These are phyloP conservation scores for Drusus annulatus DNA, from an alignment of 1,140 invertebrate genomes.

Conservation along the genomic window DNA sequence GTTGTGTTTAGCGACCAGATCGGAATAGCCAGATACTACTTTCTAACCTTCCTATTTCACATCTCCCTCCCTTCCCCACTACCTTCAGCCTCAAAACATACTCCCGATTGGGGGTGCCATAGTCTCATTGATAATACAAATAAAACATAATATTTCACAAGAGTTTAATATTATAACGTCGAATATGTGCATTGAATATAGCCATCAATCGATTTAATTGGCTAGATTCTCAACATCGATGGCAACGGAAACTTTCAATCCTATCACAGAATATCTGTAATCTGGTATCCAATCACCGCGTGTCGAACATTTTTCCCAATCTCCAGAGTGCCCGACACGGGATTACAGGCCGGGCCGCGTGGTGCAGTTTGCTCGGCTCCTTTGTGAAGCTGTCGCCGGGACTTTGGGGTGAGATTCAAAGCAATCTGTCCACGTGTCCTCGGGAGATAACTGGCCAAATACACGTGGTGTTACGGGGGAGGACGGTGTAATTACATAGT, in stretches of 20 bases:
- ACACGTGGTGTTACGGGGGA: conserved; percentile 11
- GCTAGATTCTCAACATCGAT: background rate
- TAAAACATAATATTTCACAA: too few relatives aligned
- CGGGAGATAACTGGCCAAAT: conserved; percentile 40
- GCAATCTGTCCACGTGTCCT: conserved; percentile 39
- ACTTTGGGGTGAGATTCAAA: conserved; percentile 11
- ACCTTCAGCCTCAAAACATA: too few relatives aligned
- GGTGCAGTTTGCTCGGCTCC: conserved; percentile 25
- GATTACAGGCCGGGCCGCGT: conserved; percentile 27
- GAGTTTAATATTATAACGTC: too few relatives aligned
- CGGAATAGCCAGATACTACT: too few relatives aligned
- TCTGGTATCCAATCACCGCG: conserved; percentile 13
- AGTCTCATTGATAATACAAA: too few relatives aligned
- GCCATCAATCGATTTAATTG: conserved; percentile 17
- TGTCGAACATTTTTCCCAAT: conserved; percentile 22
- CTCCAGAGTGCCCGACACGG: conserved; percentile 11
- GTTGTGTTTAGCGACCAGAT: too few relatives aligned
- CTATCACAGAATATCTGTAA: conserved; percentile 4
- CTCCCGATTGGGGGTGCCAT: too few relatives aligned
- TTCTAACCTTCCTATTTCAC: too few relatives aligned
- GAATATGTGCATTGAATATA: too few relatives aligned
- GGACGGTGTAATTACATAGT: conserved; percentile 16
- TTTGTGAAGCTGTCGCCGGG: conserved; percentile 17
- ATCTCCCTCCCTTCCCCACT: too few relatives aligned
- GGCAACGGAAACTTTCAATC: conserved; percentile 13